Percentiles rank a stretch among this genome's conserved stretches.
phyloP scores from a whole-genome alignment of 1,140 invertebrate species.

The Cydia fagiglandana region DNA sequence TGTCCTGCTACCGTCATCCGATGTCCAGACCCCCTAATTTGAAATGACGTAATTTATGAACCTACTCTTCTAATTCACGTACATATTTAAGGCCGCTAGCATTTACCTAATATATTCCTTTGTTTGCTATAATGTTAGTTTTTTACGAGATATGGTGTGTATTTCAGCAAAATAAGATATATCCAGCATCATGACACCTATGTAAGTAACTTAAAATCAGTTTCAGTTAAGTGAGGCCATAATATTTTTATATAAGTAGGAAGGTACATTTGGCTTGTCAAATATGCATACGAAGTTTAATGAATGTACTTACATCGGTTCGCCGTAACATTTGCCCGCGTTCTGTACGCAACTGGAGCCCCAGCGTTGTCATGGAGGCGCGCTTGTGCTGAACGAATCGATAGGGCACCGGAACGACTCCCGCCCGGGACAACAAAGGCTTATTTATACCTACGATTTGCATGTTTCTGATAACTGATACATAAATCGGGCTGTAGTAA shows the following conservation, averaged over 20 bases:
- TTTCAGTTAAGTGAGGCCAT: no score
- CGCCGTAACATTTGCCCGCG: background rate
- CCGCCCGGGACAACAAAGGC: slow-evolving; percentile 22
- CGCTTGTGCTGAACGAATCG: slow-evolving; percentile 14
- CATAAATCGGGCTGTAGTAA: background rate
- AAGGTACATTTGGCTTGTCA: background rate
- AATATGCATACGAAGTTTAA: background rate
- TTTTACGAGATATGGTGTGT: no score
- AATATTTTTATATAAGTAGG: no score
- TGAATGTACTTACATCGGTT: background rate
- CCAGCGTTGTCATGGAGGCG: slow-evolving; percentile 14
- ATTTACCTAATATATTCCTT: background rate
- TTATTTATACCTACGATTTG: background rate
- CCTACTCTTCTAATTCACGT: background rate
- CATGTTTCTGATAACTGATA: background rate
- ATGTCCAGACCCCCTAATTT: no score
- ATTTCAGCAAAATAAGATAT: no score
- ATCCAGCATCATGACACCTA: no score
- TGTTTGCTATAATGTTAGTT: no score
- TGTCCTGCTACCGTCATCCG: no score
- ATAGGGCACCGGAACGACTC: slow-evolving; percentile 27
- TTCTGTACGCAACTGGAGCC: background rate
- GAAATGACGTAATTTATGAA: no score
- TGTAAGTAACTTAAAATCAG: no score
- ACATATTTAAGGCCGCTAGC: background rate